A percentile compares a stretch with the other conserved stretches of the same genome.
phyloP scores from a whole-genome alignment of 2,113 vertebrate genomes.

The Triplophysa rosa region DNA sequence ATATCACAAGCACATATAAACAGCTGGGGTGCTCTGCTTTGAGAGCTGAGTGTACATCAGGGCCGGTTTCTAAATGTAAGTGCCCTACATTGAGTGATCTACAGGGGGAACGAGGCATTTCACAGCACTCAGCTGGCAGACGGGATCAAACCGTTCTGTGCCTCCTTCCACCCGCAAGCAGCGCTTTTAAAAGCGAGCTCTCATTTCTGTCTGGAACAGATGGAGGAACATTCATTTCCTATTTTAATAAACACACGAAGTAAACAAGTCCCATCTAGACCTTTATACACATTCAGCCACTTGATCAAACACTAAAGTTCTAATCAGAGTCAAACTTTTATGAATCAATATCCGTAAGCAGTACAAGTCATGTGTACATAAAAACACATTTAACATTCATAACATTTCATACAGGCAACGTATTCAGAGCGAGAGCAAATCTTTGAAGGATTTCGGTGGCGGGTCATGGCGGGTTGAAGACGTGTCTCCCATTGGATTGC shows the following conservation, averaged over 20 bases:
- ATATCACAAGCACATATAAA: background rate
- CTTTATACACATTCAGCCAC: too few species aligned
- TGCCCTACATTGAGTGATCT: slow-evolving; percentile 48
- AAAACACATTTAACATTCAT: background rate
- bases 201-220: slow-evolving; percentile 16
- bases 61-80: slow-evolving; percentile 46
- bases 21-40: slow-evolving; percentile 14
- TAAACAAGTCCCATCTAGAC: too few species aligned
- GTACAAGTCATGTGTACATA: too few species aligned
- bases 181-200: background rate
- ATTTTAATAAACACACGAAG: background rate
- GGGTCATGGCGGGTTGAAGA: slow-evolving; percentile 3
- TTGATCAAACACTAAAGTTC: too few species aligned
- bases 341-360: too few species aligned
- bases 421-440: background rate
- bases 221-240: slow-evolving; percentile 16
- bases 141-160: slow-evolving; percentile 9
- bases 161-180: background rate
- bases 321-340: too few species aligned
- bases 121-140: slow-evolving; percentile 22
- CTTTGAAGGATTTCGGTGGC: background rate
- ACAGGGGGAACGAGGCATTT: slow-evolving; percentile 24
- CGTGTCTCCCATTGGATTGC: slow-evolving; percentile 62
- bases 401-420: background rate
- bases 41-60: background rate